Conservation (phyloP, 2,888 invertebrate genomes). For the Spodoptera littoralis region DNA sequence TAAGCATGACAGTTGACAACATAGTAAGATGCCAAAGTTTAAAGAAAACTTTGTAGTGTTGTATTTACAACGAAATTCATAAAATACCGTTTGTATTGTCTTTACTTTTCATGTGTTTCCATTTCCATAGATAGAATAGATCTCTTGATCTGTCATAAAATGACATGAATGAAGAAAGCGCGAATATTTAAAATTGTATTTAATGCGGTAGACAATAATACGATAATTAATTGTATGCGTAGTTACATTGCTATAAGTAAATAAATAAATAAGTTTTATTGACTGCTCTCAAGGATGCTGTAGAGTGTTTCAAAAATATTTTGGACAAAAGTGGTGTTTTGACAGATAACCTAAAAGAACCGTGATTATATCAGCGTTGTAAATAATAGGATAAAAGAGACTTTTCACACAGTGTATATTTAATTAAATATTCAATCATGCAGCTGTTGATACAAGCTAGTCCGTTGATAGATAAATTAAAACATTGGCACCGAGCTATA, state of each 20-base stretch:
- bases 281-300: slow-evolving; percentile 2
- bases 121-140: slow-evolving; percentile 1
- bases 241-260: slow-evolving; percentile 4
- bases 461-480: slow-evolving; percentile 87
- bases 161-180: slow-evolving; percentile 39
- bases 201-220: not conserved
- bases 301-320: slow-evolving; percentile 17
- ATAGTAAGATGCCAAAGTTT: no score
- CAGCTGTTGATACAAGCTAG: slow-evolving; percentile 88
- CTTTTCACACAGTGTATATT: slow-evolving; percentile 15
- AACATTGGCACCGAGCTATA: slow-evolving; percentile 84
- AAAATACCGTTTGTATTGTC: slow-evolving; percentile 1
- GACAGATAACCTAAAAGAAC: slow-evolving; percentile 63
- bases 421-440: slow-evolving; percentile 66
- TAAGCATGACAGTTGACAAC: slow-evolving; percentile 3
- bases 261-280: slow-evolving; percentile 1
- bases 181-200: slow-evolving; percentile 54
- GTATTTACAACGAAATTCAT: no score
- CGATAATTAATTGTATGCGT: slow-evolving; percentile 6
- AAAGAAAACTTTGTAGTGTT: no score
- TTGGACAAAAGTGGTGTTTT: slow-evolving; percentile 42
- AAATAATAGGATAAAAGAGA: slow-evolving; percentile 55
- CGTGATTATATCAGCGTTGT: slow-evolving; percentile 61
- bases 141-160: slow-evolving; percentile 25
- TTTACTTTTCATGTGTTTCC: slow-evolving; percentile 19